These are phyloP conservation scores for Serilophus lunatus DNA, from an alignment of 2,113 vertebrate genomes.

Conservation along the genomic window DNA sequence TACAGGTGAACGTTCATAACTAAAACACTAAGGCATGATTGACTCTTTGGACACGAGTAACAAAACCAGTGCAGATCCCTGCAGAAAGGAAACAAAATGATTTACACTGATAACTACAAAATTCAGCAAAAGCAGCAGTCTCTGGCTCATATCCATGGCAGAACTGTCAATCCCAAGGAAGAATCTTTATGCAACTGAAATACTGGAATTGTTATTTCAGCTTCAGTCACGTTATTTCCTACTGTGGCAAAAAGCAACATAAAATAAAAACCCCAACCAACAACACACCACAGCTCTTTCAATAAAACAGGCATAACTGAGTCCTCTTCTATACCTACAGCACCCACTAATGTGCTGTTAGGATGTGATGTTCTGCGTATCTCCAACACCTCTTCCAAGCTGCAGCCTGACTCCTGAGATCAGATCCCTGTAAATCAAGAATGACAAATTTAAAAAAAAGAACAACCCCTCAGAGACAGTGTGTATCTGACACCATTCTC, in stretches of 20 bases:
- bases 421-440: neutral
- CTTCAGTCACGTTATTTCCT: neutral
- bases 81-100: neutral
- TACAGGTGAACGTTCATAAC: neutral
- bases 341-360: accelerated
- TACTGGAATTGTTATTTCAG: neutral
- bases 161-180: neutral
- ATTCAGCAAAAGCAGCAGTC: neutral
- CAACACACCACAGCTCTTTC: neutral
- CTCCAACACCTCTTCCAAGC: neutral
- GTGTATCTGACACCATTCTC: neutral
- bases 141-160: neutral
- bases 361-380: neutral
- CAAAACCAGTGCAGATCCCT: neutral
- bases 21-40: neutral
- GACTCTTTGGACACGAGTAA: neutral
- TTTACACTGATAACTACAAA: neutral
- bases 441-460: neutral
- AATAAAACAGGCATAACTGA: neutral
- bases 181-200: neutral
- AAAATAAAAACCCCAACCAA: neutral
- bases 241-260: neutral
- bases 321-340: neutral
- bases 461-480: neutral
- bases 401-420: neutral